phyloP scores from a whole-genome alignment of 1,140 invertebrate genomes.

The Brachionus manjavacas region DNA sequence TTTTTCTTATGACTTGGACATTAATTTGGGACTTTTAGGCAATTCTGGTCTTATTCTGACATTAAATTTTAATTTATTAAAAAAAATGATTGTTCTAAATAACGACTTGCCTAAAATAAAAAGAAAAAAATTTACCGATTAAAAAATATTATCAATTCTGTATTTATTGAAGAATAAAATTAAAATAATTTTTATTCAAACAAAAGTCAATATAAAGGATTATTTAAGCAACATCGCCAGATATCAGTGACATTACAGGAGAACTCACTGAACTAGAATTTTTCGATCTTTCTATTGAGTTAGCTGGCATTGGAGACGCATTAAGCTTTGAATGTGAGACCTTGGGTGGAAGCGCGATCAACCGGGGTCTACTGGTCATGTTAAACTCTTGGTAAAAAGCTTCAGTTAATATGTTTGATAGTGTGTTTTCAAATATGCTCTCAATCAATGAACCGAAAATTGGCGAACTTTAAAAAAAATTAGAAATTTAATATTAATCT shows the following conservation, averaged over 20 bases:
- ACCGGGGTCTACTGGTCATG: conserved; percentile 54
- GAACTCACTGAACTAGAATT: not conserved
- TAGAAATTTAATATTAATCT: conserved; percentile 42
- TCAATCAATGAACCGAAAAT: conserved; percentile 52
- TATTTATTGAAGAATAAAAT: not conserved
- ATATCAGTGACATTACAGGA: not conserved
- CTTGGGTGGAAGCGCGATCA: conserved; percentile 53
- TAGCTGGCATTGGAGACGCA: not conserved
- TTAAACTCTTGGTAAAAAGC: conserved; percentile 54
- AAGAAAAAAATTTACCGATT: not conserved
- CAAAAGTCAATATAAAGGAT: not conserved
- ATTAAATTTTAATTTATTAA: too few species aligned
- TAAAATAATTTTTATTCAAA: not conserved
- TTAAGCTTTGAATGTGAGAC: conserved; percentile 9
- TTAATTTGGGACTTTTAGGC: too few species aligned
- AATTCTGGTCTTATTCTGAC: too few species aligned
- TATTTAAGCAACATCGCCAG: not conserved
- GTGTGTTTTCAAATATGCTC: conserved; percentile 53
- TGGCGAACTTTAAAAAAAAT: conserved; percentile 45
- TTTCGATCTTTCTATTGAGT: not conserved
- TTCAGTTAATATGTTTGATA: conserved; percentile 54
- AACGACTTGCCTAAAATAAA: too few species aligned
- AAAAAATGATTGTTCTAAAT: too few species aligned
- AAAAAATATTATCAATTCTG: not conserved
- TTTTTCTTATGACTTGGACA: too few species aligned